Evolutionary conservation across 2,113 vertebrate species (phyloP).

Genomic region (Calidris pygmaea): DNA sequence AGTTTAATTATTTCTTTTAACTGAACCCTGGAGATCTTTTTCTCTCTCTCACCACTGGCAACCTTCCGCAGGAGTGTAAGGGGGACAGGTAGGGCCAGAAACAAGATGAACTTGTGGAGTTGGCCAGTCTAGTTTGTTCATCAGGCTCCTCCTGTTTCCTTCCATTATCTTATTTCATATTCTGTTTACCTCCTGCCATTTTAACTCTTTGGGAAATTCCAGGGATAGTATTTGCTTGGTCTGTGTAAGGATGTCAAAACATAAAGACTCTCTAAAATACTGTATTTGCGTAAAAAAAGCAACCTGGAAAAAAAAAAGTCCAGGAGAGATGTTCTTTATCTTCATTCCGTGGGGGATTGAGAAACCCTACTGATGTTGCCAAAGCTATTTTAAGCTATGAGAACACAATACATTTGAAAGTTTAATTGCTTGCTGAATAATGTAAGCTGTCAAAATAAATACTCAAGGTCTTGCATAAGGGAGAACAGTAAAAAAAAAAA

Average conservation of each 20-base stretch:
- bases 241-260: neutral
- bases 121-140: neutral
- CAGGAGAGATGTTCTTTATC: constrained; percentile 27
- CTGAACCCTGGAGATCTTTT: neutral
- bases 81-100: neutral
- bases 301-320: neutral
- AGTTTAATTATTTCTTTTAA: neutral
- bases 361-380: constrained; percentile 57
- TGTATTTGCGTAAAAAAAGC: constrained; percentile 22
- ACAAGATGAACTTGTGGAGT: neutral
- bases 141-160: neutral
- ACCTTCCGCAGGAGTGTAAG: neutral
- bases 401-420: constrained; percentile 69
- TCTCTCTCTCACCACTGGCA: neutral
- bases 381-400: constrained; percentile 61
- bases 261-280: neutral
- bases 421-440: constrained; percentile 70
- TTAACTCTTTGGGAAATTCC: neutral
- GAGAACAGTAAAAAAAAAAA: neutral
- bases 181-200: neutral
- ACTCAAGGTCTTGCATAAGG: constrained; percentile 59
- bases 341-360: constrained; percentile 42
- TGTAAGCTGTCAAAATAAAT: constrained; percentile 68
- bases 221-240: neutral
- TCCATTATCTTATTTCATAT: neutral